These are phyloP conservation scores for Myotis vivesi DNA, from an alignment of 2,797 vertebrate genomes.

Conservation along the genomic window DNA sequence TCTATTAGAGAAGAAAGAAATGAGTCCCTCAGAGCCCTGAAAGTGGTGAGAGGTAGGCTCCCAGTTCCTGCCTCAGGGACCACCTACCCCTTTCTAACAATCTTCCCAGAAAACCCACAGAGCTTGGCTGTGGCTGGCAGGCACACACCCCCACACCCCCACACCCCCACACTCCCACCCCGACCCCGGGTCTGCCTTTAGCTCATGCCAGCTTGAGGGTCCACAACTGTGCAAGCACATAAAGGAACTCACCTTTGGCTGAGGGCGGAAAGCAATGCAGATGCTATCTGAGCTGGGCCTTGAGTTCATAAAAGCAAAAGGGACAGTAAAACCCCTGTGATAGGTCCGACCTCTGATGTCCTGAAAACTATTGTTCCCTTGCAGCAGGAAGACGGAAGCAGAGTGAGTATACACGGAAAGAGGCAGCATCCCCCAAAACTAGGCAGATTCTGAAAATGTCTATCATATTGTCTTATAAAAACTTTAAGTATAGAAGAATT, in stretches of 20 bases:
- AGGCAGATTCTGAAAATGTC: not conserved
- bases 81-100: not conserved
- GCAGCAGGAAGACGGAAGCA: not conserved
- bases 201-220: not conserved
- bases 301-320: not conserved
- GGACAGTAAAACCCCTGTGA: not conserved
- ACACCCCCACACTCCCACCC: no score
- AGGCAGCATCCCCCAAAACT: not conserved
- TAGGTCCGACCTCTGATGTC: not conserved
- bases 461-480: not conserved
- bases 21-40: not conserved
- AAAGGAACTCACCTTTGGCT: not conserved
- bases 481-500: not conserved
- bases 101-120: not conserved
- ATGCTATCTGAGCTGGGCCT: not conserved
- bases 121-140: not conserved
- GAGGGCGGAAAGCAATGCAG: not conserved
- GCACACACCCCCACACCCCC: not conserved
- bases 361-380: not conserved
- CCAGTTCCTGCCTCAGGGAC: not conserved
- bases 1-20: not conserved
- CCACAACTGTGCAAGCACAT: not conserved
- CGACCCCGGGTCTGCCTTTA: not conserved
- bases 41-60: not conserved
- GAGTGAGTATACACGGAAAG: not conserved